These are phyloP conservation scores for Leucopsar rothschildi DNA, from an alignment of 2,113 vertebrate genomes.

Conservation along the genomic window DNA sequence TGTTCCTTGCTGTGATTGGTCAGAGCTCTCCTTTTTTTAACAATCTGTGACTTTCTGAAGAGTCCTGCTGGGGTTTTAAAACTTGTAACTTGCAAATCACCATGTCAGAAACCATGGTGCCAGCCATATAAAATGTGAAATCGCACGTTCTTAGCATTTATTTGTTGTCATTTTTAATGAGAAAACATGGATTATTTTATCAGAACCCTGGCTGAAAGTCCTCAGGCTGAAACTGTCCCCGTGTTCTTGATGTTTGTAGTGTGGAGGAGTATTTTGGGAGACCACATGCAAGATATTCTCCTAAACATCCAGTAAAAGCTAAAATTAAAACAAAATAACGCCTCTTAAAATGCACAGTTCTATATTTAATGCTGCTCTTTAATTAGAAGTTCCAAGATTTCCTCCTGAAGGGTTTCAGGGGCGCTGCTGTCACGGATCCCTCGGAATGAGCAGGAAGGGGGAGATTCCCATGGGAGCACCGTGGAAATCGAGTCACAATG, in stretches of 20 bases:
- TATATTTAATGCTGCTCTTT: not conserved
- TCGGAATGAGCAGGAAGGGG: not conserved
- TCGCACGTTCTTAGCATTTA: not conserved
- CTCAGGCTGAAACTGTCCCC: not conserved
- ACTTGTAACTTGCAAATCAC: not conserved
- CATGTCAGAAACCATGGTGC: not conserved
- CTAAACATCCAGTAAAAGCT: not conserved
- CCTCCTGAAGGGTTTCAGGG: not conserved
- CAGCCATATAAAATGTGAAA: not conserved
- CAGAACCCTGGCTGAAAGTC: not conserved
- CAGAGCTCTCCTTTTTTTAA: not conserved
- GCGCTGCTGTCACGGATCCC: not conserved
- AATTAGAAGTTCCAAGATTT: not conserved
- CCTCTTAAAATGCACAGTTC: not conserved
- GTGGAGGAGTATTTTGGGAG: not conserved
- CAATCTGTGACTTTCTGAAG: not conserved
- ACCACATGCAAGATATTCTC: not conserved
- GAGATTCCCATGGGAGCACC: not conserved
- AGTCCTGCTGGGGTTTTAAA: not conserved
- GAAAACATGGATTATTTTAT: not conserved
- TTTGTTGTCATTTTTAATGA: not conserved
- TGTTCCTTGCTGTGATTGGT: not conserved
- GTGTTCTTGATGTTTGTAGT: not conserved
- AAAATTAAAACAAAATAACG: not conserved
- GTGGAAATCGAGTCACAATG: rapidly evolving